Evolutionary conservation across 2,888 invertebrate species (phyloP), one percentile per base, ranked within the genome.

Genomic region (Lepas anatifera): DNA sequence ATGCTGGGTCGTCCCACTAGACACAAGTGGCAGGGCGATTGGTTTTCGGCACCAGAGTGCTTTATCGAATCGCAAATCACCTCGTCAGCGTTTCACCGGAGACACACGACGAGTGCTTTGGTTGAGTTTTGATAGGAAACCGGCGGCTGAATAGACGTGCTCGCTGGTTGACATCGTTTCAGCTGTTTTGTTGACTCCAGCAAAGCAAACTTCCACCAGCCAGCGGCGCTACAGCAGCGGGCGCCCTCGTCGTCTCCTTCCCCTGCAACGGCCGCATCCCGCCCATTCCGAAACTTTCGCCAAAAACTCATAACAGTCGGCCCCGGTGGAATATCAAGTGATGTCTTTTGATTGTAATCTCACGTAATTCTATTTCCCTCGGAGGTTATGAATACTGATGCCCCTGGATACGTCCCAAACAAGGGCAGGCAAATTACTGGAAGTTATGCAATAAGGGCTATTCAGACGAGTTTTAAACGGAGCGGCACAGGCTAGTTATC

Each of bases 311-410:
- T 58, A 58, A 58, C 58, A 2, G 58, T 58, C 22, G 32, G 29
- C 32, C 58, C 58, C 35, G 7, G 58, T 29, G 58, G 58, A 58
- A 58, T 58, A 58, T 58, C 58, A 58, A 58, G 58, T 58, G 58
- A 58, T 58, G 58, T 58, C 58, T 58, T 58, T 58, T 58, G 58
- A 58, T 58, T 58, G 58, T 58, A 58, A 58, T 58, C 58, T 58
- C 35, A 8, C 18, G 35, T 58, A 58, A 58, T 58, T 58, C 35
- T 22, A 58, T 58, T 58, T 58, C 8, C 58, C n/a, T 35, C 35
- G 35, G 32, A 58, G 58, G 58, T 58, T 58, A 58, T 58, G 58
- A 58, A 58, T 58, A 35, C 58, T 58, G 58, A 58, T 58, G 58
- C 18, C 35, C 29, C 16, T 32, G 22, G 58, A 58, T 58, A 18